Evolutionary conservation across 1,140 invertebrate species (phyloP).

Genomic region (Aphaenogaster floridana): DNA sequence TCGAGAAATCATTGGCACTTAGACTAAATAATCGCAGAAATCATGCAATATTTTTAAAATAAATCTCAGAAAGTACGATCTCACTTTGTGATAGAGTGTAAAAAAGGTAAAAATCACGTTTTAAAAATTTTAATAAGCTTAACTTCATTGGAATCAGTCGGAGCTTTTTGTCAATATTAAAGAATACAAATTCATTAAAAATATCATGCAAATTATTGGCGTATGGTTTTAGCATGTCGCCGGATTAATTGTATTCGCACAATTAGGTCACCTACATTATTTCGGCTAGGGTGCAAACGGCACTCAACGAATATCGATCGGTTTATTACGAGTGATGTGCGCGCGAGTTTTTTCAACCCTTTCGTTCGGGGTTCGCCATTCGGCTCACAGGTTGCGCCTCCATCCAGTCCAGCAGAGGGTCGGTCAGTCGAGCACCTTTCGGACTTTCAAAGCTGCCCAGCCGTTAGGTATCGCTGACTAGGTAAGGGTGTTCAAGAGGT

Average conservation of each 20-base stretch:
- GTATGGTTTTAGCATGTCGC: constrained; percentile 6
- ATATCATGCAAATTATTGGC: background rate
- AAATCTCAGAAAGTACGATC: background rate
- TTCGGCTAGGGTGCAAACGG: constrained; percentile 47
- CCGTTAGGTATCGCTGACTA: constrained; percentile 78
- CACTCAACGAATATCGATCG: constrained; percentile 70
- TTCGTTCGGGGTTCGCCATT: constrained; percentile 80
- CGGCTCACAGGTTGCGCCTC: constrained; percentile 83
- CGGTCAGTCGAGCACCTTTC: constrained; percentile 76
- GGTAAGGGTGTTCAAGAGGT: constrained; percentile 82
- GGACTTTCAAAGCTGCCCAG: constrained; percentile 58
- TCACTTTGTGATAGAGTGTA: background rate
- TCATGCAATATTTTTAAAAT: background rate
- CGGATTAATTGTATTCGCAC: constrained; percentile 47
- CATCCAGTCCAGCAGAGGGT: constrained; percentile 79
- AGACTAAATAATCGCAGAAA: background rate
- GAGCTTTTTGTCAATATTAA: background rate
- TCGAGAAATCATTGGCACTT: constrained; percentile 12
- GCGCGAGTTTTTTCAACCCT: constrained; percentile 81
- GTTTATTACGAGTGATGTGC: constrained; percentile 67
- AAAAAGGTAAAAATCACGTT: background rate
- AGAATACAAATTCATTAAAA: background rate
- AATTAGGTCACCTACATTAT: constrained; percentile 72
- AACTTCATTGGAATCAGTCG: background rate
- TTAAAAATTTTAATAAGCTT: background rate